phyloP scores from a whole-genome alignment of 1,140 invertebrate genomes.

The Drosophila micromelanica region DNA sequence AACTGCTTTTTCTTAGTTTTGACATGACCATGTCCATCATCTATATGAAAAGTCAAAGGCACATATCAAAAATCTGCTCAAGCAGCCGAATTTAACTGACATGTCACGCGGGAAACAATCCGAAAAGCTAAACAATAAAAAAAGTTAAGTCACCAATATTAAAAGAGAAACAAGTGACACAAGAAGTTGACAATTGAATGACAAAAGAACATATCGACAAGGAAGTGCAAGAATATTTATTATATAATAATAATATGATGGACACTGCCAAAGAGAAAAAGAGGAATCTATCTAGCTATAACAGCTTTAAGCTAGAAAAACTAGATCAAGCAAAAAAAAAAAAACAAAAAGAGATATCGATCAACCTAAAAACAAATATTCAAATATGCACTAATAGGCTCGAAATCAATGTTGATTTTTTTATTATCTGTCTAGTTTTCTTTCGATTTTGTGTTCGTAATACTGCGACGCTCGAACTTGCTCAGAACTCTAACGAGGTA shows the following conservation, averaged over 20 bases:
- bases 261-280: not conserved
- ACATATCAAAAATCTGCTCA: slow-evolving; percentile 43
- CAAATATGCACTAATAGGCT: no score
- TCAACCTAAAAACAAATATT: no score
- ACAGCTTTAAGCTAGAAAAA: not conserved
- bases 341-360: no score
- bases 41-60: slow-evolving; percentile 37
- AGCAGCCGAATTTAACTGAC: slow-evolving; percentile 40
- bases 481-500: no score
- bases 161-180: not conserved
- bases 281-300: no score
- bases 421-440: no score
- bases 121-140: not conserved
- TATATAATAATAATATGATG: not conserved
- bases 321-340: not conserved
- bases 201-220: slow-evolving; percentile 14
- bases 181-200: slow-evolving; percentile 34
- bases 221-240: not conserved
- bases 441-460: no score
- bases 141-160: slow-evolving; percentile 4
- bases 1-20: slow-evolving; percentile 56
- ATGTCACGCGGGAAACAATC: slow-evolving; percentile 42
- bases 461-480: no score
- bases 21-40: slow-evolving; percentile 62
- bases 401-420: no score